A percentile compares a stretch with the other conserved stretches of the same genome.
phyloP scores from a whole-genome alignment of 92 coral and sea anemone genomes.

The Epizoanthus fatuus region DNA sequence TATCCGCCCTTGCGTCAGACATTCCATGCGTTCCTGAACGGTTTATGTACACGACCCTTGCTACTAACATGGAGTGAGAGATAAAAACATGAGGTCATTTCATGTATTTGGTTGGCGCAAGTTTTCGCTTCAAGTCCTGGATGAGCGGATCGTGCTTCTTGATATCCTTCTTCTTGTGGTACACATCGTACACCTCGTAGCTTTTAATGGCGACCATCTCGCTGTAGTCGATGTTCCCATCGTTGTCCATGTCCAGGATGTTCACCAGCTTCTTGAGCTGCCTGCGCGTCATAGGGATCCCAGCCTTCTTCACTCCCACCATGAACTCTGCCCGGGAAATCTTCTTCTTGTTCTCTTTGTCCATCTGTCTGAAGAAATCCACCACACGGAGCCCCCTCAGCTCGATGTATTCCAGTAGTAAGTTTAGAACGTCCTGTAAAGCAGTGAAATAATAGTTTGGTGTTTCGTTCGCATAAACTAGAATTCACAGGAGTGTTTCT shows the following conservation, averaged over 20 bases:
- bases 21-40: no score
- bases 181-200: slow-evolving; percentile 85
- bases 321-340: slow-evolving; percentile 93
- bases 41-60: no score
- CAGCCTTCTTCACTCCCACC: slow-evolving; percentile 93
- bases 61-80: no score
- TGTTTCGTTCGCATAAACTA: no score
- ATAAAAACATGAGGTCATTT: background rate
- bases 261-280: slow-evolving; percentile 89
- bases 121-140: slow-evolving; percentile 64
- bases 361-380: slow-evolving; percentile 93
- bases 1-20: no score
- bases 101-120: background rate
- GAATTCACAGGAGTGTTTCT: no score
- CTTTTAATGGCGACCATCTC: slow-evolving; percentile 93
- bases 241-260: slow-evolving; percentile 90
- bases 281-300: slow-evolving; percentile 92
- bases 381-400: slow-evolving; percentile 93
- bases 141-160: slow-evolving; percentile 88
- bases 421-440: slow-evolving; percentile 91
- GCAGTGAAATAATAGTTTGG: background rate
- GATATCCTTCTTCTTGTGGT: slow-evolving; percentile 86
- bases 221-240: slow-evolving; percentile 93
- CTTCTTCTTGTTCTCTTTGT: slow-evolving; percentile 90
- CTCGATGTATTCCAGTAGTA: slow-evolving; percentile 94